Percentiles rank a stretch among this genome's conserved stretches.
These are phyloP conservation scores for Meliscaeva auricollis DNA, from an alignment of 2,888 invertebrate species.

Conservation along the genomic window DNA sequence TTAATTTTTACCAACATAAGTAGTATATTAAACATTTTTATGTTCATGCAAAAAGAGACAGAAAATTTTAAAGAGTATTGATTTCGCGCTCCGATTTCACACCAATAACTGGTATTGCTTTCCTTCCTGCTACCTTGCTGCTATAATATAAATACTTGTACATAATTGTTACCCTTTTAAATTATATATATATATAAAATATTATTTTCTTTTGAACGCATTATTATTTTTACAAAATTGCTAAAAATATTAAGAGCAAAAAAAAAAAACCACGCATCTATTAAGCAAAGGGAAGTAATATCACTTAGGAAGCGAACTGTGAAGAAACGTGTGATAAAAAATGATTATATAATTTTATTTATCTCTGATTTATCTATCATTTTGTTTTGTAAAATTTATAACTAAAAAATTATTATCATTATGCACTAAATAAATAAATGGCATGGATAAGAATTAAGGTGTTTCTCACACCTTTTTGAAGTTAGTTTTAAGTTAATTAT, in stretches of 20 bases:
- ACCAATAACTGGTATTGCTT: slow-evolving; percentile 62
- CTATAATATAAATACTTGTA: slow-evolving; percentile 35
- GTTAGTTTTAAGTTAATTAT: slow-evolving; percentile 59
- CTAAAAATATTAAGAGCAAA: slow-evolving; percentile 12
- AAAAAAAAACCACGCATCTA: background rate
- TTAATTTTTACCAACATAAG: slow-evolving; percentile 23
- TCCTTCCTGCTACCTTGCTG: slow-evolving; percentile 48
- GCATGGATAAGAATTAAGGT: slow-evolving; percentile 17
- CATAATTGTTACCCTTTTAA: slow-evolving; percentile 63
- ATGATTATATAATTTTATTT: slow-evolving; percentile 68
- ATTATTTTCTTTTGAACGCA: slow-evolving; percentile 35
- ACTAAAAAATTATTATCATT: slow-evolving; percentile 14
- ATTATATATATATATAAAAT: slow-evolving; percentile 38
- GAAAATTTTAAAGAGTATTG: slow-evolving; percentile 31
- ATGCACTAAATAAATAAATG: slow-evolving; percentile 50
- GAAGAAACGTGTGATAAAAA: slow-evolving; percentile 75
- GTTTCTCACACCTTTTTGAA: slow-evolving; percentile 22
- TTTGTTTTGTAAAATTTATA: slow-evolving; percentile 41
- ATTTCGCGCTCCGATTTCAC: slow-evolving; percentile 61
- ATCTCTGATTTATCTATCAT: slow-evolving; percentile 38
- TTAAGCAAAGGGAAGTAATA: slow-evolving; percentile 60
- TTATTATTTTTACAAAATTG: slow-evolving; percentile 38
- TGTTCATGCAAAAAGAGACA: slow-evolving; percentile 38
- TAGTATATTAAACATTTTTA: slow-evolving; percentile 44
- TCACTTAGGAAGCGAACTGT: slow-evolving; percentile 69